Evolutionary conservation across 1,140 invertebrate genomes (phyloP), one percentile per base, ranked within the genome.

Genomic region (Drosophila sulfurigaster): DNA sequence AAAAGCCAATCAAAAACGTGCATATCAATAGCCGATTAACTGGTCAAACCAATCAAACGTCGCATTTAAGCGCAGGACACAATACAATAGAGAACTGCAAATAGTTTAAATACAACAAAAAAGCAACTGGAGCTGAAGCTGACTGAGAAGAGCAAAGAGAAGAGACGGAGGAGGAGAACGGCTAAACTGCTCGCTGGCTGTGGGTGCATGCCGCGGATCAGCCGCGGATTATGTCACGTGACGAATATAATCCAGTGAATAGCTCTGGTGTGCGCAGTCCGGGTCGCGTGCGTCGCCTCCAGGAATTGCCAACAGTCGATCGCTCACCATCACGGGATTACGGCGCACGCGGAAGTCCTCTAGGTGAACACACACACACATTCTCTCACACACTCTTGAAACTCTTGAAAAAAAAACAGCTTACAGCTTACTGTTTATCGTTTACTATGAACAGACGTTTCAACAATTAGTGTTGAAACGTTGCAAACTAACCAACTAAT

Each of bases 271-370:
- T 92, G 68, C 91, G 92, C 76, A 92, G 92, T 90, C 92, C 92
- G 67, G 92, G 92, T 85, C 90, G 90, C 78, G 81, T 89, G 74
- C 91, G 95, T 91, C 93, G 95, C 63, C 92, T 95, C 62, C 95
- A 94, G 81, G 95, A 95, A 93, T 94, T 97, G 92, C 96, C 96
- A 88, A 97, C 96, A 87, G 96, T 97, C 89, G 96, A 97, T 94
- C 95, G 96, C 79, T 97, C 96, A 91, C 96, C 96, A 82, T 96
- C 95, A 79, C 93, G 95, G 80, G 95, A 94, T 91, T 96, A 96
- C 93, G 95, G 95, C 80, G 92, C 93, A 83, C 95, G 94, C 89
- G 94, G 93, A 76, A 95, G 94, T 93, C 95, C 95, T 69, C 79
- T 94, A 86, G 94, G 92, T 93, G 91, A 92, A 81, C 65, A 41